Evolutionary conservation across 2,888 invertebrate genomes (phyloP).

Genomic region (Druceiella hillmani): DNA sequence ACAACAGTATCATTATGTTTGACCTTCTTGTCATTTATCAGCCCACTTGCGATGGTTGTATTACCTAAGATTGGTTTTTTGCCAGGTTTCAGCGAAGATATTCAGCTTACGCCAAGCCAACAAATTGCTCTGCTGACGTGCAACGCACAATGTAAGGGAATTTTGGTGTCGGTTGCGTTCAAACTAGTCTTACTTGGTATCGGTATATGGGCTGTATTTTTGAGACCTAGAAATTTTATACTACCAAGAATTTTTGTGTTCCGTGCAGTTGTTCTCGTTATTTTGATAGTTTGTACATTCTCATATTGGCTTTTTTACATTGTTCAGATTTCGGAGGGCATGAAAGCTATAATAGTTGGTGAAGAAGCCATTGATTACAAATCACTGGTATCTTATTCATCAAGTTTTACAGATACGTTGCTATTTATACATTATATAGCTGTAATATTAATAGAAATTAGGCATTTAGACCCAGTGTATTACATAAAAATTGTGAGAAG

Average conservation of each 20-base stretch:
- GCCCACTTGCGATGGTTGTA: conserved; percentile 92
- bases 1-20: conserved; percentile 74
- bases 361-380: conserved; percentile 81
- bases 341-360: conserved; percentile 71
- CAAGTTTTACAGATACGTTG: conserved; percentile 88
- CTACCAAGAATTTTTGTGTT: conserved; percentile 90
- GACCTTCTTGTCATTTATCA: conserved; percentile 79
- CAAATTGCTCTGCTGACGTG: conserved; percentile 72
- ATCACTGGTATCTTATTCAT: conserved; percentile 86
- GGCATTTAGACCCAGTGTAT: conserved; percentile 87
- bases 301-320: conserved; percentile 98
- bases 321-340: conserved; percentile 81
- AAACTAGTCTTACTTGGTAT: conserved; percentile 84
- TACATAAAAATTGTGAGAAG: conserved; percentile 88
- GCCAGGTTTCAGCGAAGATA: conserved; percentile 64
- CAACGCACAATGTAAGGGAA: conserved; percentile 91
- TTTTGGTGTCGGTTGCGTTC: conserved; percentile 85
- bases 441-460: conserved; percentile 86
- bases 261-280: conserved; percentile 80
- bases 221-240: conserved; percentile 77
- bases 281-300: conserved; percentile 88
- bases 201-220: conserved; percentile 90
- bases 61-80: conserved; percentile 87
- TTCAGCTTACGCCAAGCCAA: conserved; percentile 63
- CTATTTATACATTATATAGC: conserved; percentile 93